A percentile compares a stretch with the other conserved stretches of the same genome.
phyloP scores from a whole-genome alignment of 2,797 vertebrate genomes.

The Myioborus miniatus region DNA sequence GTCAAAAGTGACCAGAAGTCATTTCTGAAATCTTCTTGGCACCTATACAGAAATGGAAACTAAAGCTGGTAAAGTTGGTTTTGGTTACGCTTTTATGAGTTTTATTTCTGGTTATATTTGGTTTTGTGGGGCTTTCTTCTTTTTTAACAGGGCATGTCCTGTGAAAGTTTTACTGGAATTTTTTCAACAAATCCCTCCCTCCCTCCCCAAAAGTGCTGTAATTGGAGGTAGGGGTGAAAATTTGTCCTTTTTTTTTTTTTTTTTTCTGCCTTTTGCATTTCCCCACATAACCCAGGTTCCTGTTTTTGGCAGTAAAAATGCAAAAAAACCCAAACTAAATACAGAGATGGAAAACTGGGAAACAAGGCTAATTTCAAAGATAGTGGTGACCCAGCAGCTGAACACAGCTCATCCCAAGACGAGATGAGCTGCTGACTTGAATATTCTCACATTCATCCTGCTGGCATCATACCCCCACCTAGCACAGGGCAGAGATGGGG shows the following conservation, averaged over 20 bases:
- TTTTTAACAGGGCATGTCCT: background rate
- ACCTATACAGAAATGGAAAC: background rate
- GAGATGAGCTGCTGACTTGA: background rate
- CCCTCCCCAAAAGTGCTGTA: accelerated
- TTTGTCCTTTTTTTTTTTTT: background rate
- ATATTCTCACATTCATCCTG: accelerated
- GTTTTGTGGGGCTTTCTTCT: background rate
- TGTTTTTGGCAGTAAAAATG: background rate
- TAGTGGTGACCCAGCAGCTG: background rate
- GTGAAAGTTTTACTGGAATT: background rate
- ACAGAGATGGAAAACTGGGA: background rate
- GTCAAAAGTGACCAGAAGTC: background rate
- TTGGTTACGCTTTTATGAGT: background rate
- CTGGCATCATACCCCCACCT: accelerated
- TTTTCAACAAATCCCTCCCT: background rate
- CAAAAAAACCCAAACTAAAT: background rate
- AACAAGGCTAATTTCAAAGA: background rate
- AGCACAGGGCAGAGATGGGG: background rate
- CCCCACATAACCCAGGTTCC: background rate
- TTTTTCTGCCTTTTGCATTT: background rate
- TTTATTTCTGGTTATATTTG: background rate
- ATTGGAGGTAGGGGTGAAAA: background rate
- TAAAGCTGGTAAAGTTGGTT: background rate
- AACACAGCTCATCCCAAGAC: accelerated
- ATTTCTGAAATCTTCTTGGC: background rate